Evolutionary conservation across 2,888 invertebrate genomes (phyloP), one percentile per base, ranked within the genome.

Genomic region (Isotomurus palustris): DNA sequence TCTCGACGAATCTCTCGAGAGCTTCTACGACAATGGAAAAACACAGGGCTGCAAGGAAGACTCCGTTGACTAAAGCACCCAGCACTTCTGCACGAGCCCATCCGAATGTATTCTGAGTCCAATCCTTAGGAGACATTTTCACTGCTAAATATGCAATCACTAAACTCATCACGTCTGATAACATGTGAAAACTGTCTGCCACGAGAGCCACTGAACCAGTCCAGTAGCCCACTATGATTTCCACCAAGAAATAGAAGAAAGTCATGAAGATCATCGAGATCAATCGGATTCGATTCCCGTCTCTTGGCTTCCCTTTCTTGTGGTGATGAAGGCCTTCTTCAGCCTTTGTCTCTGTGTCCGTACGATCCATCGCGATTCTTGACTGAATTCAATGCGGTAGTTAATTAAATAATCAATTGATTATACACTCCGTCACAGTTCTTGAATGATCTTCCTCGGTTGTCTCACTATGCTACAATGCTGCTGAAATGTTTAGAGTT

Each of bases 41-140:
- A 79, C 97, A 99, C 58, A 99, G 80, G 1, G 97, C 95, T 27
- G 96, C 88, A 48, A 99, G 84, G 78, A 99, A 99, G 53, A 99
- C 96, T 2, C 96, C 92, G 77, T 99, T 99, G 19, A 97, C 91
- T 58, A 97, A 79, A 21, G 97, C 97, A 12, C 99, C 99, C 35
- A 99, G 77, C 0, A 99, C 94, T 78, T 99, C 99, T 0, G 97
- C 97, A 61, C 99, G 82, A 1, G 95, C 96, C 97, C 97, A 99
- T 12, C 99, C 99, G 75, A 95, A 99, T 14, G 97, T 97, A 76
- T 97, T 99, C 78, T 94, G 94, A 49, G 91, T 90, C 92, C 92
- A 93, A 79, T 91, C 91, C 78, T 92, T 92, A 73, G 92, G 92
- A 68, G 92, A 91, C 91, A 93, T 92, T 91, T 91, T 77, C 68